These are phyloP conservation scores for Holacanthella duospinosa DNA, from an alignment of 2,888 invertebrate species.

Conservation along the genomic window DNA sequence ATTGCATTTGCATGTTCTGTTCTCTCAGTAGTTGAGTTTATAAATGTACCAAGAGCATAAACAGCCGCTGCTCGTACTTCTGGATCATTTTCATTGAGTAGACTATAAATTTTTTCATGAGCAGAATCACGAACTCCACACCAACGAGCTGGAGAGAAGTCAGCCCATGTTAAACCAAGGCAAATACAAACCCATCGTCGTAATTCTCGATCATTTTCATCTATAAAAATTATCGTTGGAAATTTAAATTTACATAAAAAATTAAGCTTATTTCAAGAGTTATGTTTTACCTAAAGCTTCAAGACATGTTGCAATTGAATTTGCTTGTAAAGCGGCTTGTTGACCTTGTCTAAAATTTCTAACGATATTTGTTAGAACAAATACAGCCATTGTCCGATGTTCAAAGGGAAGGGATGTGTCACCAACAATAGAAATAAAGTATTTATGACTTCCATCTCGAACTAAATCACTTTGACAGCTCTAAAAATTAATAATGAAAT, in stretches of 20 bases:
- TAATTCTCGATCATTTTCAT: slow-evolving; percentile 41
- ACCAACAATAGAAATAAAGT: slow-evolving; percentile 83
- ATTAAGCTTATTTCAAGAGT: neutral
- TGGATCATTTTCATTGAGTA: slow-evolving; percentile 69
- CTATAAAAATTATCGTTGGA: slow-evolving; percentile 8
- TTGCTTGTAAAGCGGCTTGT: slow-evolving; percentile 79
- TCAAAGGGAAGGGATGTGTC: slow-evolving; percentile 75
- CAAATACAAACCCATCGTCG: slow-evolving; percentile 86
- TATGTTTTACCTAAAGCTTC: slow-evolving; percentile 45
- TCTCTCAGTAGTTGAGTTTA: slow-evolving; percentile 69
- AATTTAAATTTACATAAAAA: neutral
- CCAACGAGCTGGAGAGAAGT: slow-evolving; percentile 81
- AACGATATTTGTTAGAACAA: slow-evolving; percentile 86
- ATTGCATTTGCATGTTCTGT: slow-evolving; percentile 89
- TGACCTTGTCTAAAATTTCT: slow-evolving; percentile 79
- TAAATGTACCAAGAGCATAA: slow-evolving; percentile 87
- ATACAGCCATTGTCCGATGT: slow-evolving; percentile 85
- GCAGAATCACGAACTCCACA: slow-evolving; percentile 89
- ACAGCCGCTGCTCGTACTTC: slow-evolving; percentile 84
- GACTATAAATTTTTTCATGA: slow-evolving; percentile 81
- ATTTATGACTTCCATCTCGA: slow-evolving; percentile 84
- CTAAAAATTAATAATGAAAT: slow-evolving; percentile 42
- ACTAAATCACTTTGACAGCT: slow-evolving; percentile 91
- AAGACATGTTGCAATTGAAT: slow-evolving; percentile 79
- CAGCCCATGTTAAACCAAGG: slow-evolving; percentile 80